Base-by-base conservation (phyloP, 2,888 invertebrate species). In the Noctua janthina region DNA sequence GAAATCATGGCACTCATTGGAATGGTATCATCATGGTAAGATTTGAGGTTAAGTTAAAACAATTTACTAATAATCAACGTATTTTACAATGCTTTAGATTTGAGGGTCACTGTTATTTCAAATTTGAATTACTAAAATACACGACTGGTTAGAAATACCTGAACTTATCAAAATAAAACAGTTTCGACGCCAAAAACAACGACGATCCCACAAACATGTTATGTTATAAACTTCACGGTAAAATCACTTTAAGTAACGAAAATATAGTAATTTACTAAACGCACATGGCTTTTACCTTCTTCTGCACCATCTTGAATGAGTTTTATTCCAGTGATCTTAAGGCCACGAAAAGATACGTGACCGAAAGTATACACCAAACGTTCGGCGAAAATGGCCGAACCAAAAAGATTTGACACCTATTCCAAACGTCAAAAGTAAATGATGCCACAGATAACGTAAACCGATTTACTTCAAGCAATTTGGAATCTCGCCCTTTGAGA, bases 201-300 rank as follows among this genome's bases (percentile, higher is more conserved):
- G 88, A 88, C 87, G 84, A 86, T 85, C 84, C 85, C 88, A 82
- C 88, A 85, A 93, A 91, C 92, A 93, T 93, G 92, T 92, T 89
- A 89, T 75, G 83, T 79, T 89, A 83, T 84, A 86, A 91, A 91
- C 88, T 91, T 90, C 89, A 92, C 89, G 84, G 82, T 85, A 86
- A 87, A 87, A 88, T 85, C 92, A 94, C 92, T 91, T 89, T 80
- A 81, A 81, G 20, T 73, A 87, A 88, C 75, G 77, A 92, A 96
- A 96, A 96, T 96, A 96, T 90, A 91, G 77, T 91, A 92, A 89
- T 91, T 91, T 89, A 92, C 85, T 92, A 93, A 95, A 96, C 96
- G 96, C 96, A 96, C 96, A 95, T 96, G 93, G 93, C 84, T 93
- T 96, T 97, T 96, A 97, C 97, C 97, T 97, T 97, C 97, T 97